Conservation (phyloP, 2,113 vertebrate genomes). For the Cettia cetti region DNA sequence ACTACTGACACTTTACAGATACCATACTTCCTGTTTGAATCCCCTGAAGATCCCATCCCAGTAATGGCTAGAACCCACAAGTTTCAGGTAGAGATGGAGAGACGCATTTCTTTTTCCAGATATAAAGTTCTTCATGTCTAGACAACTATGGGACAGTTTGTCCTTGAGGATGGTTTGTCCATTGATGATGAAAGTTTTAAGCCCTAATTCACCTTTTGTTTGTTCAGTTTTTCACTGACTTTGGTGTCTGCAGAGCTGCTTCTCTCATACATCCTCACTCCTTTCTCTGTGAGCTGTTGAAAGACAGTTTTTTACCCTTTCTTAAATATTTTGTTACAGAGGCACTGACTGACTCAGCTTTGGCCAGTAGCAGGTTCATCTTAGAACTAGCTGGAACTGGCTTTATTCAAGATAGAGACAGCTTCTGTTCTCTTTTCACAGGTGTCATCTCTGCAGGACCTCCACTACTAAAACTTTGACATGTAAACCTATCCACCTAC, state of each 20-base stretch:
- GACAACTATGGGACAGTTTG: background rate
- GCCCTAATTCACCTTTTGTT: background rate
- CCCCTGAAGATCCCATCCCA: background rate
- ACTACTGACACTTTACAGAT: background rate
- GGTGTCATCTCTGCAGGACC: background rate
- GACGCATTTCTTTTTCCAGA: background rate
- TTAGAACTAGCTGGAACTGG: background rate
- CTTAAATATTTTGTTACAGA: background rate
- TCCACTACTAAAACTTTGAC: background rate
- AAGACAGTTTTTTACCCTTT: background rate
- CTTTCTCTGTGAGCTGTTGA: background rate
- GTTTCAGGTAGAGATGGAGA: background rate
- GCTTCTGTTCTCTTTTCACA: background rate
- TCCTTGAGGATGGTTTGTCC: background rate
- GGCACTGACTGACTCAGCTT: background rate
- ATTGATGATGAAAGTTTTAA: background rate
- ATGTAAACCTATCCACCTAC: background rate
- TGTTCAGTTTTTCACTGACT: background rate
- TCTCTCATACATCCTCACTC: background rate
- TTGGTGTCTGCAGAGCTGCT: background rate
- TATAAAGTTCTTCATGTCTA: background rate
- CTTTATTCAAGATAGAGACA: background rate
- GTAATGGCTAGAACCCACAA: background rate
- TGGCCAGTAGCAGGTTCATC: background rate
- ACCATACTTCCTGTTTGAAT: background rate